Evolutionary conservation across 2,797 vertebrate species (phyloP).

Genomic region (Microchirus variegatus): DNA sequence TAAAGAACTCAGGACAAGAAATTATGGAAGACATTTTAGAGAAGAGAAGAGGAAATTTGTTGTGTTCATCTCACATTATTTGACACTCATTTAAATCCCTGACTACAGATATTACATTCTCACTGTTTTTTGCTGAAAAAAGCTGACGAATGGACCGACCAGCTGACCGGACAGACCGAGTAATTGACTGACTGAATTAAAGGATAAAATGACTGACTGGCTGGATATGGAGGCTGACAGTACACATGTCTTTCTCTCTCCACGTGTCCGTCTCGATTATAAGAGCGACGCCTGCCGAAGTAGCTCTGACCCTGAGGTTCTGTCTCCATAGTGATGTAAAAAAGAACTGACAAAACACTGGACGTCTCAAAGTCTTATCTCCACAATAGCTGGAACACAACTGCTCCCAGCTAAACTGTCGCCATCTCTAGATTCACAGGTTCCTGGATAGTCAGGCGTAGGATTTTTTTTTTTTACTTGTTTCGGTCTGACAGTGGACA

Average conservation of each 20-base stretch:
- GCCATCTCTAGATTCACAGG: conserved; percentile 4
- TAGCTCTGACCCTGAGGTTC: conserved; percentile 40
- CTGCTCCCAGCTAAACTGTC: conserved; percentile 18
- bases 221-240: conserved; percentile 65
- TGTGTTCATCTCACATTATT: not conserved
- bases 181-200: conserved; percentile 47
- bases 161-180: not conserved
- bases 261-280: conserved; percentile 61
- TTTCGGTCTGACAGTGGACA: conserved; percentile 35
- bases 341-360: conserved; percentile 47
- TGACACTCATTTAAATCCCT: not conserved
- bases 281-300: conserved; percentile 40
- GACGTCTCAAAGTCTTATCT: conserved; percentile 39
- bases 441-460: not conserved
- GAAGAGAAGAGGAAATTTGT: conserved; percentile 1
- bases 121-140: no score
- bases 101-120: not conserved
- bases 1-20: conserved; percentile 72
- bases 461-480: conserved; percentile 3
- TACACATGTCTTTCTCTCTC: conserved; percentile 41
- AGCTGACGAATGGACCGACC: no score
- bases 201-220: conserved; percentile 64
- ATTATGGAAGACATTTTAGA: conserved; percentile 65
- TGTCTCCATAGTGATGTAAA: conserved; percentile 42
- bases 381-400: conserved; percentile 17